Base-by-base conservation (phyloP, 2,888 invertebrate species). In the Pyrochroa serraticornis region DNA sequence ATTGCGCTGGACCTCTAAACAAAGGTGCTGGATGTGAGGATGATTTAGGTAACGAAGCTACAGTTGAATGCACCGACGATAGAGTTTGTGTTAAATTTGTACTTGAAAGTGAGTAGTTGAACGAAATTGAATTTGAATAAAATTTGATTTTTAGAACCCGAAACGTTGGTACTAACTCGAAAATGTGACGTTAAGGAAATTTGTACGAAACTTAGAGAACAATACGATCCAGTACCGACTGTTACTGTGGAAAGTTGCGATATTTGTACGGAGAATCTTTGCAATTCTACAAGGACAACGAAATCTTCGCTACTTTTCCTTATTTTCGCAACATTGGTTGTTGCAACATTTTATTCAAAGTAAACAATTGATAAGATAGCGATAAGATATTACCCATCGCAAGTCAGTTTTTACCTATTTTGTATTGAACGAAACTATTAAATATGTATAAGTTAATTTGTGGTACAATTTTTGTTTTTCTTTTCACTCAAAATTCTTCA, bases 1-100 rank as follows among this genome's bases (percentile, higher is more conserved):
- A 43, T 30, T 43, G 43, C 33, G 43, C 43, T 9, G 43, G 43
- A 5, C 43, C 43, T 0, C 9, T 43, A 31, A 43, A 43, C 8
- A 6, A 31, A 3, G 43, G 10, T 31, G 10, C 33, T 10, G 43
- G 32, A 1, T 43, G 43, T 9, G 43, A 43, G 9, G 13, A 3
- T 43, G 43, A 43, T 43, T 6, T 43, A 6, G 7, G 31, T 1
- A 43, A 43, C 31, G 43, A 43, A 7, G 1, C 2, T 3, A 7
- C 10, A 8, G 32, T 6, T 0, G 1, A 10, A 1, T 43, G 43
- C 2, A 10, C 9, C 3, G 10, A 31, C 33, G 30, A 43, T 30
- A 5, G 13, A 9, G 32, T 43, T n/a, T 43, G 43, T 43, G 43
- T 31, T 3, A 43, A 43, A 30, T 43, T 10, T 2, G n/a, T 30